Evolutionary conservation across 2,888 invertebrate genomes (phyloP).

Genomic region (Acheta domesticus): DNA sequence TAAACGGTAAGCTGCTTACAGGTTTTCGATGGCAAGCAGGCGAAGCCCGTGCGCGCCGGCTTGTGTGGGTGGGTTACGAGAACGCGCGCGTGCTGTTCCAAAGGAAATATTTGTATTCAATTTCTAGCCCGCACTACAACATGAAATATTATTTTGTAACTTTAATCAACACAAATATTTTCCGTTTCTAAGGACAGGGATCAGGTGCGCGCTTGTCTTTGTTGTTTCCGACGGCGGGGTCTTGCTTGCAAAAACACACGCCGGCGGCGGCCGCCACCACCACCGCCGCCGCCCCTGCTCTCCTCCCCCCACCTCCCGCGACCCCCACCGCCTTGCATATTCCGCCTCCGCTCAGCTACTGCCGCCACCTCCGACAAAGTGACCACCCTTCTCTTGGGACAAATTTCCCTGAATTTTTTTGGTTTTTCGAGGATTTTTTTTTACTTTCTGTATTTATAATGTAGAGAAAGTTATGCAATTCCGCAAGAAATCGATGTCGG

Average conservation of each 20-base stretch:
- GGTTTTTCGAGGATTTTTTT: too few relatives aligned
- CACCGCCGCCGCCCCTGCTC: neutral
- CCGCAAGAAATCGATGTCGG: too few relatives aligned
- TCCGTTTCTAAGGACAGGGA: slow-evolving; percentile 5
- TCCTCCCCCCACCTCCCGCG: neutral
- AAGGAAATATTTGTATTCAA: slow-evolving; percentile 5
- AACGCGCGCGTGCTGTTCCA: neutral
- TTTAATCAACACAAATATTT: slow-evolving; percentile 18
- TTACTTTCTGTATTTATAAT: too few relatives aligned
- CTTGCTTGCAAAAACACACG: neutral
- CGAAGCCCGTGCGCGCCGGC: neutral
- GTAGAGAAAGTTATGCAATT: too few relatives aligned
- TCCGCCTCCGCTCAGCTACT: neutral
- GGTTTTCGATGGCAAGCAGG: neutral
- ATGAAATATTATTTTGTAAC: slow-evolving; percentile 18
- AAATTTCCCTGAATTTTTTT: too few relatives aligned
- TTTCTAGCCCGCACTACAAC: neutral
- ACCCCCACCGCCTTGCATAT: neutral
- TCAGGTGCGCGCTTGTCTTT: neutral
- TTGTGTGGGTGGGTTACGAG: neutral
- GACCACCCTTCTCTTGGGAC: too few relatives aligned
- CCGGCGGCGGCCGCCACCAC: neutral
- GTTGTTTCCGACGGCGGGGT: neutral
- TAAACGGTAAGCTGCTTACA: neutral
- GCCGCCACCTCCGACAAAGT: too few relatives aligned